Evolutionary conservation across 1,140 invertebrate genomes (phyloP), one percentile per base, ranked within the genome.

Genomic region (Aplysia californica): DNA sequence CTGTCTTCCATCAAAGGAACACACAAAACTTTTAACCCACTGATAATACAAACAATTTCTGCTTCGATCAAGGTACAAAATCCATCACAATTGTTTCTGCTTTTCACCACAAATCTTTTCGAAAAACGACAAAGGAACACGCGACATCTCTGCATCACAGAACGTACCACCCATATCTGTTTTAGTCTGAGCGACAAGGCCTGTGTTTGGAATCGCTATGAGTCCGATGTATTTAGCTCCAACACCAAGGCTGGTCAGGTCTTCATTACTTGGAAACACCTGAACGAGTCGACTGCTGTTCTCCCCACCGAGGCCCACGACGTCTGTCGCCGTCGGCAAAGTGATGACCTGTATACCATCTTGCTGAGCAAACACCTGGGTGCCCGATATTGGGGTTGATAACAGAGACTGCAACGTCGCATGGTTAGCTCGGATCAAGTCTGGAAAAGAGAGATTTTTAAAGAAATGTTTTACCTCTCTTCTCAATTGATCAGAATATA

Each of bases 291-390:
- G 31, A 4, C 50, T 20, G 1, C 26, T 38, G 2, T 1, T 31
- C 3, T 65, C 61, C 1, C 33, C 33, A 41, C 18, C 31, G 6
- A 81, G 76, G 1, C 64, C 72, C 31, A 79, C 68, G 15, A 86
- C 61, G n/a, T 84, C 82, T 56, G 65, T 77, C 0, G 83, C 73
- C 31, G 77, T 80, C 18, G 82, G 78, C 44, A 87, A 72, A 39
- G 85, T 83, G 70, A 87, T 85, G n/a, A 87, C 85, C 75, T 87
- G 86, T 44, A 87, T 85, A 10, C 76, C 83, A 23, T 84, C 82
- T 67, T 79, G 80, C 15, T 81, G 73, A 18, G 74, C 65, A 2
- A 84, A 66, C 10, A 84, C 67, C 29, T 83, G 80, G 0, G 79
- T 75, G 5, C 80, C 56, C 6, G 82, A 76, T 6, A 83, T 70